Evolutionary conservation across 2,888 invertebrate genomes (phyloP).

Genomic region (Tipula unca): DNA sequence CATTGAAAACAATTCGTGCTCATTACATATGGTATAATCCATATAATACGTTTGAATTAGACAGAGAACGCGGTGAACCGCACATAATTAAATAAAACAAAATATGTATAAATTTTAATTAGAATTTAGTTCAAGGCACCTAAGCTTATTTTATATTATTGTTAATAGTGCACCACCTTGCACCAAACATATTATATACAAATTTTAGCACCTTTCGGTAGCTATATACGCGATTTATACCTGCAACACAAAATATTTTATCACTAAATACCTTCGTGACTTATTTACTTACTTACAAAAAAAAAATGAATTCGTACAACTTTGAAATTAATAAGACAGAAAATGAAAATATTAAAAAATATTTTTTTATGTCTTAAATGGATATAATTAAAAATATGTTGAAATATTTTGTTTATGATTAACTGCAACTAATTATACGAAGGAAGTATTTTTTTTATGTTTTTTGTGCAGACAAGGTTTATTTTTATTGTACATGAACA

Average conservation of each 20-base stretch:
- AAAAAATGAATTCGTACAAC: neutral
- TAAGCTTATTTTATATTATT: neutral
- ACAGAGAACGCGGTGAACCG: neutral
- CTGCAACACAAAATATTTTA: neutral
- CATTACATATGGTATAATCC: neutral
- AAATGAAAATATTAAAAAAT: neutral
- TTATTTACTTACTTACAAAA: neutral
- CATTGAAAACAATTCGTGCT: neutral
- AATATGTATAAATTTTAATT: neutral
- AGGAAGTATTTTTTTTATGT: neutral
- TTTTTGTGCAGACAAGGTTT: neutral
- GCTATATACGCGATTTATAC: neutral
- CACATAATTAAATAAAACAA: neutral
- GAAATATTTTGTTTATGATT: neutral
- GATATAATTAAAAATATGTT: neutral
- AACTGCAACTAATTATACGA: neutral
- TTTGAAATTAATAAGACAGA: neutral
- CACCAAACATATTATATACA: neutral
- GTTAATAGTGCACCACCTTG: neutral
- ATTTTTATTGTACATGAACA: neutral
- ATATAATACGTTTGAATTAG: neutral
- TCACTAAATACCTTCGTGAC: slow-evolving; percentile 8
- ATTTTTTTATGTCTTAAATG: neutral
- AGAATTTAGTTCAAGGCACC: neutral
- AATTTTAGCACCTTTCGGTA: neutral